Conservation (phyloP, 2,797 vertebrate genomes). For the Tapera naevia region DNA sequence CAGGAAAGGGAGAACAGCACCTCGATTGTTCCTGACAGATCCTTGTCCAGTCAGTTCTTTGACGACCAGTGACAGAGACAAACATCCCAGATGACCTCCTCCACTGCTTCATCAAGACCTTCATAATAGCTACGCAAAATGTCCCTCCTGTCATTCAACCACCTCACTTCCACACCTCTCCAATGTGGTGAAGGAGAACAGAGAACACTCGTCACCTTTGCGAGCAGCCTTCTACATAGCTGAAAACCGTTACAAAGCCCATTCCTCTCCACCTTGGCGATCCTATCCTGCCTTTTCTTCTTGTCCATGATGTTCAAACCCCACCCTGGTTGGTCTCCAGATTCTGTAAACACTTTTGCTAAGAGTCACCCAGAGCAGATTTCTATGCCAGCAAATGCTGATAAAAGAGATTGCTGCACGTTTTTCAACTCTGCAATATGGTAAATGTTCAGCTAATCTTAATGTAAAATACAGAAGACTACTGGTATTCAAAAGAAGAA, state of each 20-base stretch:
- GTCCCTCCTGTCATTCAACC: background rate
- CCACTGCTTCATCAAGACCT: background rate
- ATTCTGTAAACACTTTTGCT: background rate
- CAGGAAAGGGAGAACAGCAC: background rate
- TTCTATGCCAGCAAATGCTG: background rate
- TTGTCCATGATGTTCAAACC: background rate
- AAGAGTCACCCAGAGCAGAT: background rate
- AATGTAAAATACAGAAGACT: background rate
- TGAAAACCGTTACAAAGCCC: background rate
- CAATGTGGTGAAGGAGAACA: background rate
- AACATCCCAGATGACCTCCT: background rate
- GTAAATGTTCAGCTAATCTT: background rate
- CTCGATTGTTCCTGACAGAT: background rate
- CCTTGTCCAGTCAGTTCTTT: background rate
- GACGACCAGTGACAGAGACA: background rate
- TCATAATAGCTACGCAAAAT: background rate
- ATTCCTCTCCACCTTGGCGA: background rate
- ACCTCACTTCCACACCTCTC: background rate
- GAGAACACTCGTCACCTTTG: background rate
- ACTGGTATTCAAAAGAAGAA: background rate
- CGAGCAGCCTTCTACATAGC: background rate
- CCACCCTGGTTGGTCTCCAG: background rate
- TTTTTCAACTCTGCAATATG: background rate
- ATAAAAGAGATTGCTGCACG: background rate
- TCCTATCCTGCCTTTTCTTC: background rate